These are phyloP conservation scores for Lophochroa leadbeateri DNA, from an alignment of 2,113 vertebrate genomes.

Conservation along the genomic window DNA sequence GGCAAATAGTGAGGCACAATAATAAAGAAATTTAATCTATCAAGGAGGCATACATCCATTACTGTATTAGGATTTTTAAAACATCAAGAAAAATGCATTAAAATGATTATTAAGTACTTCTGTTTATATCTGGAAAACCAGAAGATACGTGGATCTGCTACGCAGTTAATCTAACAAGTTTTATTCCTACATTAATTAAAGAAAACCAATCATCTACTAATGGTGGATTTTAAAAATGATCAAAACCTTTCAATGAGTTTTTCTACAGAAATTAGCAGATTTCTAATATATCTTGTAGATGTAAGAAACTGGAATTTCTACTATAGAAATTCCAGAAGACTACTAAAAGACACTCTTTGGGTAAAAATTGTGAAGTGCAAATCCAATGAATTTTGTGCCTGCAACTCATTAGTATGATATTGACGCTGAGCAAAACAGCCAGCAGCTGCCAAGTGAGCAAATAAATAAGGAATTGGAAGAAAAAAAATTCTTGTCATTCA, in stretches of 20 bases:
- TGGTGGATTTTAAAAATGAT: not conserved
- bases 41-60: not conserved
- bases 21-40: not conserved
- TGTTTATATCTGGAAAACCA: not conserved
- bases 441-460: constrained; percentile 1
- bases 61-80: not conserved
- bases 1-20: not conserved
- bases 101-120: not conserved
- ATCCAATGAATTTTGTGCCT: not conserved
- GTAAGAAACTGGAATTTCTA: not conserved
- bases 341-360: not conserved
- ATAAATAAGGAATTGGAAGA: not conserved
- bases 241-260: not conserved
- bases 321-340: not conserved
- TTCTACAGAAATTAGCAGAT: not conserved
- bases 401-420: not conserved
- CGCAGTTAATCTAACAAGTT: not conserved
- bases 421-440: not conserved
- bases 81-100: not conserved
- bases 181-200: constrained; percentile 1
- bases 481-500: not conserved
- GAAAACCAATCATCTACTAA: not conserved
- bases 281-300: not conserved
- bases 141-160: not conserved
- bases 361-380: not conserved